A percentile compares a stretch with the other conserved stretches of the same genome.
These are phyloP conservation scores for Eulimnadia texana DNA, from an alignment of 1,140 invertebrate species.

Conservation along the genomic window DNA sequence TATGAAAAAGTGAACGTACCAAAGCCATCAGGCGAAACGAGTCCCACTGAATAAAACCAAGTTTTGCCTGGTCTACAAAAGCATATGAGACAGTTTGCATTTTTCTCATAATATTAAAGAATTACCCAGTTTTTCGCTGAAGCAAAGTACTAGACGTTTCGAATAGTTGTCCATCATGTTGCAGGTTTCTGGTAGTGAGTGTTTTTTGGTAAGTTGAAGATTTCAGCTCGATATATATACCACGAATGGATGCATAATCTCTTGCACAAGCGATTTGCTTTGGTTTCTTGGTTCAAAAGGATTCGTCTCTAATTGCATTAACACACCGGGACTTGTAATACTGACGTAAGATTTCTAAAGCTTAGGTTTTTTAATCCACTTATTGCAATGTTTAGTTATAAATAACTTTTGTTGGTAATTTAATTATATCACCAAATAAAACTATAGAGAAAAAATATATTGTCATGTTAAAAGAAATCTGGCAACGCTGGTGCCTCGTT, in stretches of 20 bases:
- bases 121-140: conserved; percentile 15
- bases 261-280: background rate
- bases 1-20: background rate
- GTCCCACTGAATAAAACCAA: conserved; percentile 13
- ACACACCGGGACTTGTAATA: too few species aligned
- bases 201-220: background rate
- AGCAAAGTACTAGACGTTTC: conserved; percentile 12
- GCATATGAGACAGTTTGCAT: background rate
- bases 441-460: too few species aligned
- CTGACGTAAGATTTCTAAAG: too few species aligned
- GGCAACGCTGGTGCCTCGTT: too few species aligned
- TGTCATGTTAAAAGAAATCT: too few species aligned
- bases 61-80: conserved; percentile 10
- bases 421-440: too few species aligned
- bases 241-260: too few species aligned
- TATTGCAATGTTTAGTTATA: too few species aligned
- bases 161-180: conserved; percentile 13
- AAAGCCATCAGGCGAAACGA: conserved; percentile 14
- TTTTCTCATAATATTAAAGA: background rate
- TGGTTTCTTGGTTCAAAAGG: background rate
- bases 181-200: conserved; percentile 1
- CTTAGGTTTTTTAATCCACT: too few species aligned
- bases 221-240: background rate
- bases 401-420: too few species aligned
- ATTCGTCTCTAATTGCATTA: too few species aligned